These are phyloP conservation scores for Isurus oxyrinchus DNA, from an alignment of 2,113 vertebrate species.

Conservation along the genomic window DNA sequence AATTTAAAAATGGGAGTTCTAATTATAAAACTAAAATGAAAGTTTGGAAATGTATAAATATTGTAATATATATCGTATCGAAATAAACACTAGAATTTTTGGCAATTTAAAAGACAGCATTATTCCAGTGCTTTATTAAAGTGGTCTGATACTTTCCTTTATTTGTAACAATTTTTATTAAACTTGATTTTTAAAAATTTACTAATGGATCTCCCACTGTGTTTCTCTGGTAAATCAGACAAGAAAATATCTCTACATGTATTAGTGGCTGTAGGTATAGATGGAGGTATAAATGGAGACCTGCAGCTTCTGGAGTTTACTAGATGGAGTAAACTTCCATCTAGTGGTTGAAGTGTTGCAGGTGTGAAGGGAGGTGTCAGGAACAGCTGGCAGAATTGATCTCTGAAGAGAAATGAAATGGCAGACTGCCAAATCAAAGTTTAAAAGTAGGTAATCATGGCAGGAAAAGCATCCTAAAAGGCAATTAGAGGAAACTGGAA, in stretches of 20 bases:
- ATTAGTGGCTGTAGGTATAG: not conserved
- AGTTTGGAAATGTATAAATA: not conserved
- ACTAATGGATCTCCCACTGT: not conserved
- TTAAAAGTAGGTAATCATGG: not conserved
- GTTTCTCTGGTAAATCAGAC: not conserved
- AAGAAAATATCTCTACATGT: not conserved
- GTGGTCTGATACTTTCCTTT: not conserved
- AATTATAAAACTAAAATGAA: not conserved
- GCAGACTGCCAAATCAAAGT: not conserved
- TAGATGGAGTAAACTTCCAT: not conserved
- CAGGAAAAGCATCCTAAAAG: not conserved
- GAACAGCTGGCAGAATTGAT: slow-evolving; percentile 5
- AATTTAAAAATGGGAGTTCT: not conserved
- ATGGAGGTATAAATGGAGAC: not conserved
- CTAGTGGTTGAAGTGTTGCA: not conserved
- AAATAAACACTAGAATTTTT: not conserved
- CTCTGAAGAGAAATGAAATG: not conserved
- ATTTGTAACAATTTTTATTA: not conserved
- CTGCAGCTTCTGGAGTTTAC: not conserved
- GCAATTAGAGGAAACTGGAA: not conserved
- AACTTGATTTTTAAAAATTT: not conserved
- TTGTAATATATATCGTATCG: not conserved
- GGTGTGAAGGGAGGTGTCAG: not conserved
- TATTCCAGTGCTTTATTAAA: not conserved
- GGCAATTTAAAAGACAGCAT: not conserved